These are phyloP conservation scores for Agraylea sexmaculata DNA, from an alignment of 1,140 invertebrate genomes.

Conservation along the genomic window DNA sequence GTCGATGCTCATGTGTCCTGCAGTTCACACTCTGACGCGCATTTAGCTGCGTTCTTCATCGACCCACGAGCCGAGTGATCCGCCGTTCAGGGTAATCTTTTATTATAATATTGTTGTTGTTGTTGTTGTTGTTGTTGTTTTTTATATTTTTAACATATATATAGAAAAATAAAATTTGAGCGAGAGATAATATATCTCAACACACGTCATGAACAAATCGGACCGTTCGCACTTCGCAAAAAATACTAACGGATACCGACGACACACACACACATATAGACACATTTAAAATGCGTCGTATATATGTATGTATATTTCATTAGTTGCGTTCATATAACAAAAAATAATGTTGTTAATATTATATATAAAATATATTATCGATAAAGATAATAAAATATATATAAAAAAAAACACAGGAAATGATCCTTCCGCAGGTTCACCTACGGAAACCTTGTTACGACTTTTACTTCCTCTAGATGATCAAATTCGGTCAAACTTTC, in stretches of 20 bases:
- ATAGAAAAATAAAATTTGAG: no score
- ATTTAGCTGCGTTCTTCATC: conserved; percentile 76
- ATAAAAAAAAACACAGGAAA: no score
- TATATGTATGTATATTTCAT: conserved; percentile 23
- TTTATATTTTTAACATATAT: no score
- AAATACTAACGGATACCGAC: no score
- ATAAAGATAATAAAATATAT: no score
- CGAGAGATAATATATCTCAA: no score
- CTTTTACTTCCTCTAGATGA: conserved; percentile 75
- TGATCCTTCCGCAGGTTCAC: conserved; percentile 81
- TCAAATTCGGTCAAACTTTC: conserved; percentile 58
- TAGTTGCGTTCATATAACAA: no score
- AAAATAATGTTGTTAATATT: no score
- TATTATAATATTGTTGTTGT: conserved; percentile 3
- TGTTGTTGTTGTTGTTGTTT: background rate
- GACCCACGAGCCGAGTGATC: conserved; percentile 66
- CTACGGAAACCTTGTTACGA: conserved; percentile 83
- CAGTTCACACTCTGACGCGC: conserved; percentile 68
- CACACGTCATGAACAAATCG: no score
- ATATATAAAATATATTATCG: no score
- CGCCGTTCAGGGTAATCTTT: conserved; percentile 43
- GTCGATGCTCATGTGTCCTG: conserved; percentile 70
- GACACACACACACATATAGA: no score
- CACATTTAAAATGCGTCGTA: background rate
- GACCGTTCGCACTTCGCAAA: no score